Conservation (phyloP, 2,113 vertebrate species). For the Tyto alba region DNA sequence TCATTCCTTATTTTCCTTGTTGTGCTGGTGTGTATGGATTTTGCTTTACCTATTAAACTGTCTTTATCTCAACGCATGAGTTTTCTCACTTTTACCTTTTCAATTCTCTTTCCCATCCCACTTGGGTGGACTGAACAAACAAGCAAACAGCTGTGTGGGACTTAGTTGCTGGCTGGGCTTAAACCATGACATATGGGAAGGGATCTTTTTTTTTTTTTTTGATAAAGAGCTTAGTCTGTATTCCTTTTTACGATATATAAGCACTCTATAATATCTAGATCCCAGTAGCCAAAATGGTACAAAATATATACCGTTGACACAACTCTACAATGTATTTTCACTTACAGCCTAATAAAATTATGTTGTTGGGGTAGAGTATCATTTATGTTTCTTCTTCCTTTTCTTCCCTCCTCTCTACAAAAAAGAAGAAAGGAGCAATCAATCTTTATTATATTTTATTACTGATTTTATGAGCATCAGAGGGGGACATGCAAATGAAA, state of each 20-base stretch:
- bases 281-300: not conserved
- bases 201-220: not conserved
- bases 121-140: rapidly evolving
- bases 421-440: not conserved
- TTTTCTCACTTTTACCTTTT: not conserved
- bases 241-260: not conserved
- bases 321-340: not conserved
- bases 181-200: rapidly evolving
- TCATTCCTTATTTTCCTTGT: not conserved
- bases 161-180: rapidly evolving
- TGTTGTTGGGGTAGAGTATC: not conserved
- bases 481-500: not conserved
- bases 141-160: rapidly evolving
- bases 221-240: not conserved
- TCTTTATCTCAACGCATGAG: not conserved
- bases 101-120: not conserved
- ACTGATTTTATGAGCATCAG: not conserved
- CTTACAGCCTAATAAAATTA: not conserved
- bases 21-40: rapidly evolving
- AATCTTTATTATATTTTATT: constrained; percentile 1
- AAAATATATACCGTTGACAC: not conserved
- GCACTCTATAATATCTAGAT: not conserved
- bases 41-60: not conserved
- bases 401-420: not conserved
- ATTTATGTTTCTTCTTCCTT: not conserved